phyloP scores from a whole-genome alignment of 2,888 invertebrate genomes.

The Chesias legatella region DNA sequence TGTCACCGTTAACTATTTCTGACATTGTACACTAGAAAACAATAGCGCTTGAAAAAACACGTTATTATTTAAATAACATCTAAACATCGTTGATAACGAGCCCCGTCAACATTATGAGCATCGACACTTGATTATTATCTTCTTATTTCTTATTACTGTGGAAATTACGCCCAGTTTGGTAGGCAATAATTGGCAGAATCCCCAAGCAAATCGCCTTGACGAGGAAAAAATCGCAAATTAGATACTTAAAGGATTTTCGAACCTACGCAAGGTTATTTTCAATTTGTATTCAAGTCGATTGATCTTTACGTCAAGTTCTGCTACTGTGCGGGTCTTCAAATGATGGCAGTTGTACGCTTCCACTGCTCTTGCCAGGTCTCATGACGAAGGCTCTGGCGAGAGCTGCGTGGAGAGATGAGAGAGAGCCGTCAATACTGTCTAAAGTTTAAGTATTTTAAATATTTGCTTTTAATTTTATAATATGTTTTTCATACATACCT shows the following conservation, averaged over 20 bases:
- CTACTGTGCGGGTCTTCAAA: not conserved
- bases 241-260: conserved; percentile 63
- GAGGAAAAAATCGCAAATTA: conserved; percentile 62
- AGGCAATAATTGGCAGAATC: conserved; percentile 70
- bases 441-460: too few species aligned
- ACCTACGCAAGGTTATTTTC: conserved; percentile 28
- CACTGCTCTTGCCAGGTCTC: too few species aligned
- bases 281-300: not conserved
- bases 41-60: too few species aligned
- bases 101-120: conserved; percentile 41
- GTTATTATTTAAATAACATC: too few species aligned
- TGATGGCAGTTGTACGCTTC: too few species aligned
- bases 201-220: conserved; percentile 62
- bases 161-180: conserved; percentile 62
- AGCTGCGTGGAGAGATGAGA: too few species aligned
- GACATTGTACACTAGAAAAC: too few species aligned
- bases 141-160: conserved; percentile 58
- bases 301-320: not conserved
- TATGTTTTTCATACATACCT: too few species aligned
- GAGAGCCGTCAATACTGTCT: too few species aligned
- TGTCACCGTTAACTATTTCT: too few species aligned
- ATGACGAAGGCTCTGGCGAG: too few species aligned
- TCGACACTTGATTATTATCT: conserved; percentile 61
- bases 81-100: not conserved
- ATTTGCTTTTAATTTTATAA: too few species aligned